These are phyloP conservation scores for Calliscelio sp. DNA, from an alignment of 2,888 invertebrate genomes.

Conservation along the genomic window DNA sequence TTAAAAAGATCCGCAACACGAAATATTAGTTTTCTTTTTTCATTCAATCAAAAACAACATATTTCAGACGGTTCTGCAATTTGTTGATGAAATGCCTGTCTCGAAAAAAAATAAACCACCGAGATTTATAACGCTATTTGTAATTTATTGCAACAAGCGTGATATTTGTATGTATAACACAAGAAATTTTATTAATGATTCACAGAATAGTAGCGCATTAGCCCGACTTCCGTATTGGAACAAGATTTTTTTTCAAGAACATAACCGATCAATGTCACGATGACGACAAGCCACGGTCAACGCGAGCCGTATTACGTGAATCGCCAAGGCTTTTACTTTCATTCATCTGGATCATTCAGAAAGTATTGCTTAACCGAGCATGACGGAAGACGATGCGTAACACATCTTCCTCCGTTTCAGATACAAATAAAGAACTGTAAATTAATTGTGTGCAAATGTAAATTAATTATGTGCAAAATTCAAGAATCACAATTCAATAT, in stretches of 20 bases:
- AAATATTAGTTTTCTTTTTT: no score
- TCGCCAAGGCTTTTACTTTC: conserved; percentile 72
- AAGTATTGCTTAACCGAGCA: conserved; percentile 46
- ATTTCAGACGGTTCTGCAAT: no score
- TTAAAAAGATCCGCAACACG: no score
- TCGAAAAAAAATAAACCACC: no score
- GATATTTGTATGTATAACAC: background rate
- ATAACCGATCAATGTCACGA: conserved; percentile 72
- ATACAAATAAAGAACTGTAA: no score
- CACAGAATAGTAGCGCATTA: conserved; percentile 1
- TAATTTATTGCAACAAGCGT: background rate
- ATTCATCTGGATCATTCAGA: conserved; percentile 64
- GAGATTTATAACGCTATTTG: background rate
- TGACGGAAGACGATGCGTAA: conserved; percentile 25
- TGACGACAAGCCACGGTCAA: conserved; percentile 69
- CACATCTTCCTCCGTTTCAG: background rate
- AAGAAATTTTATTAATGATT: conserved; percentile 25
- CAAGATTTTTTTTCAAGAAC: conserved; percentile 48
- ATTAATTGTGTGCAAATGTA: no score
- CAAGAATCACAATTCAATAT: no score
- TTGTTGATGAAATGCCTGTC: no score
- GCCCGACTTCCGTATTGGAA: conserved; percentile 60
- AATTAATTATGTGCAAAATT: no score
- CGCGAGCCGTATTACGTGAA: conserved; percentile 50
- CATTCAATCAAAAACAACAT: no score